phyloP scores from a whole-genome alignment of 2,797 vertebrate genomes.

The Pygocentrus nattereri region DNA sequence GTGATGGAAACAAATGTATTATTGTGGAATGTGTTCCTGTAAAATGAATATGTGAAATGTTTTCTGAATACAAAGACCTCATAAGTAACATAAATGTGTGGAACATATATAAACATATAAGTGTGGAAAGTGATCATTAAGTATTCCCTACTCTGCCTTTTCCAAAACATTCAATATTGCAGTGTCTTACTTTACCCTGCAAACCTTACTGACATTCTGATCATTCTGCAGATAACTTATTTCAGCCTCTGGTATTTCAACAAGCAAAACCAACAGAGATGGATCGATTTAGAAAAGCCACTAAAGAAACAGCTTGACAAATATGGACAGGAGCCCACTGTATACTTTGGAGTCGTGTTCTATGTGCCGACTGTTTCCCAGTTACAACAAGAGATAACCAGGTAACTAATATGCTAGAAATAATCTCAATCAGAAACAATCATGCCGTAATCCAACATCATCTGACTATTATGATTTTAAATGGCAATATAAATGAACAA shows the following conservation, averaged over 20 bases:
- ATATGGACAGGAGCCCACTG: constrained; percentile 92
- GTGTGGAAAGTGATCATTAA: not conserved
- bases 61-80: not conserved
- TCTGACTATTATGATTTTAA: not conserved
- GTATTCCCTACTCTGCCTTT: not conserved
- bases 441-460: not conserved
- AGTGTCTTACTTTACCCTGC: constrained; percentile 5
- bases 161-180: not conserved
- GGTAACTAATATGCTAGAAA: constrained; percentile 74
- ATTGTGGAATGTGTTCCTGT: not conserved
- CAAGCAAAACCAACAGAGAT: constrained; percentile 97
- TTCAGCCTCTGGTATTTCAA: constrained; percentile 99
- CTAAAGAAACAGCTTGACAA: constrained; percentile 99
- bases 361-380: constrained; percentile 92
- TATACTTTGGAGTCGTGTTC: constrained; percentile 97
- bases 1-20: not conserved
- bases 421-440: too few species aligned
- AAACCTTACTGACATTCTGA: constrained; percentile 42
- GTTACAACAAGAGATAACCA: constrained; percentile 97
- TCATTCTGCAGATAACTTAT: constrained; percentile 86
- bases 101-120: too few species aligned
- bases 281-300: constrained; percentile 97
- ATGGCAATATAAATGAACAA: not conserved
- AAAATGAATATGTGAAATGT: not conserved
- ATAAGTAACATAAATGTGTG: not conserved